Percentiles rank a stretch among this genome's conserved stretches.
These are phyloP conservation scores for Eupleurogrammus muticus DNA, from an alignment of 2,797 vertebrate species.

Conservation along the genomic window DNA sequence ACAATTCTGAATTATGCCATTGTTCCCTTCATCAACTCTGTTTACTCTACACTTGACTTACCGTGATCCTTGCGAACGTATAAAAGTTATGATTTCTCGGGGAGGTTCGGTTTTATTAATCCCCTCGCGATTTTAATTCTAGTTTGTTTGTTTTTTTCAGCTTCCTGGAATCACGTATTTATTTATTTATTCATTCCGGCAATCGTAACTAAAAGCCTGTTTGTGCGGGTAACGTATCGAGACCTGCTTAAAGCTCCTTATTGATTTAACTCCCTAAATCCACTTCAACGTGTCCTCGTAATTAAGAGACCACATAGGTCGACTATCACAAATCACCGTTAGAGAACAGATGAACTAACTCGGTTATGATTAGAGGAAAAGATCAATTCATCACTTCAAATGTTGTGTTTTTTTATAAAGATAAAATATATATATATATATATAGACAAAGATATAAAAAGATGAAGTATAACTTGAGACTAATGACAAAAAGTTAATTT, in stretches of 20 bases:
- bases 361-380: too few species aligned
- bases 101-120: conserved; percentile 63
- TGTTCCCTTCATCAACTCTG: conserved; percentile 73
- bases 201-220: conserved; percentile 21
- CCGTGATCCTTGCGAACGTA: conserved; percentile 41
- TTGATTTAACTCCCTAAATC: conserved; percentile 50
- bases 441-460: too few species aligned
- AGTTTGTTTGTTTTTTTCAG: conserved; percentile 8
- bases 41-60: conserved; percentile 59
- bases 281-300: conserved; percentile 21
- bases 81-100: conserved; percentile 25
- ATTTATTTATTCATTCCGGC: conserved; percentile 32
- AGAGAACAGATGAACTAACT: too few species aligned
- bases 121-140: conserved; percentile 35
- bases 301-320: too few species aligned
- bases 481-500: too few species aligned
- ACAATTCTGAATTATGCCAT: conserved; percentile 60
- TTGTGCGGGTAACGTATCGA: conserved; percentile 24
- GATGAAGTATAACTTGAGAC: too few species aligned
- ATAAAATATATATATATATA: too few species aligned
- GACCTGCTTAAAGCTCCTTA: conserved; percentile 24
- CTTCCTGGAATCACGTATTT: conserved; percentile 47
- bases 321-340: too few species aligned
- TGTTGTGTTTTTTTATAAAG: too few species aligned
- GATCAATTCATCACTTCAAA: too few species aligned